Evolutionary conservation across 2,888 invertebrate species (phyloP), one percentile per base, ranked within the genome.

Genomic region (Acanthosoma haemorrhoidale): DNA sequence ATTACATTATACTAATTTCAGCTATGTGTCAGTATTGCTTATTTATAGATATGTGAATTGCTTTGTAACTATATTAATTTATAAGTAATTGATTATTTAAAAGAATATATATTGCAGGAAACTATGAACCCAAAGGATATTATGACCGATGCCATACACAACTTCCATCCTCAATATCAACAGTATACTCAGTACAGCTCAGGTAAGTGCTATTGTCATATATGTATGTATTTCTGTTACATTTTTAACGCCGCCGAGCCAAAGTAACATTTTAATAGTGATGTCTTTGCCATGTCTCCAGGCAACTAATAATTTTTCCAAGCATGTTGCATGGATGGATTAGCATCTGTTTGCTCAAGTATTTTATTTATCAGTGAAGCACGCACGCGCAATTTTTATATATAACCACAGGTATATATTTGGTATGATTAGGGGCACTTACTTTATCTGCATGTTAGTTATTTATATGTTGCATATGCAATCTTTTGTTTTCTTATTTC

Each of bases 111-210:
- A 74, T 78, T 77, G 4, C 80, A 94, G 93, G 95, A 95, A 87
- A 95, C 95, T 32, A 95, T 95, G 92, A 95, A 95, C 83, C 95
- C 95, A 71, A 93, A 94, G 85, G 99, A 99, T 84, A 99, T 99
- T 81, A 97, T 99, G 96, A 97, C 97, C 78, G 99, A 97, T 82
- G 96, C 96, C 80, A 96, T 97, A 83, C 97, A 98, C 83, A 98
- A 98, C 84, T 98, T 98, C 87, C 99, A 99, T 85, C 99, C 99
- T 68, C 96, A 99, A 81, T 99, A 99, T 83, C 98, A 99, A 82
- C 98, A 99, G 82, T 99, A 99, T 83, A 96, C 96, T 38, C 96
- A 96, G 82, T 95, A 95, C 80, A 94, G 93, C 83, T 93, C 93
- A 78, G 93, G 93, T 93, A 83, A 67, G 57, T 61, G 51, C 5